These are phyloP conservation scores for Steatornis caripensis DNA, from an alignment of 2,113 vertebrate species.

Conservation along the genomic window DNA sequence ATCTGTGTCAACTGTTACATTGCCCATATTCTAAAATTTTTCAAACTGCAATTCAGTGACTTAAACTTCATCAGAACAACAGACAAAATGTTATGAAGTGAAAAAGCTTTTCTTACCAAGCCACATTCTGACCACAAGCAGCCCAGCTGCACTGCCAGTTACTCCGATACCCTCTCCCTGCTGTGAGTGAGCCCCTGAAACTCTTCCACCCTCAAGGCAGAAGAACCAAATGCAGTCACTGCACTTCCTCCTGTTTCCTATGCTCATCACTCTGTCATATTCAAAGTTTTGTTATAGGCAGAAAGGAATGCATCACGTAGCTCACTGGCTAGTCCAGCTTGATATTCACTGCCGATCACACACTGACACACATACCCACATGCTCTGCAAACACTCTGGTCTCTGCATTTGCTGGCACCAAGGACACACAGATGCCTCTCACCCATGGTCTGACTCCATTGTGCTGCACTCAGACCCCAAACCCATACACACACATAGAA, in stretches of 20 bases:
- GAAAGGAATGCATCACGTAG: neutral
- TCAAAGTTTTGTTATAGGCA: neutral
- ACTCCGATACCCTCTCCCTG: neutral
- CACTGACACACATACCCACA: neutral
- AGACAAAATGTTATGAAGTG: neutral
- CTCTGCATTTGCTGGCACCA: neutral
- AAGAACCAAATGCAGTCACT: neutral
- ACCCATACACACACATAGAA: neutral
- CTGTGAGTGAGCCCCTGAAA: neutral
- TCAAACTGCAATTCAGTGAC: neutral
- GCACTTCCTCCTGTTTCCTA: neutral
- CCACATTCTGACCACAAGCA: neutral
- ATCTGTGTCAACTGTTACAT: accelerated
- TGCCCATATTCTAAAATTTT: neutral
- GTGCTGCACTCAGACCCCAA: neutral
- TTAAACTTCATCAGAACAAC: neutral
- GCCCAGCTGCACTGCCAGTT: neutral
- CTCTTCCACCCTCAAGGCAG: neutral
- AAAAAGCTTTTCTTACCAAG: neutral
- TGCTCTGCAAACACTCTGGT: accelerated
- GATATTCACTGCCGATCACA: neutral
- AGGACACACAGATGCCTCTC: neutral
- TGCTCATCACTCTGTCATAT: neutral
- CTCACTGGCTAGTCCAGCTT: neutral
- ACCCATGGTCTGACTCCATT: neutral